Evolutionary conservation across 2,797 vertebrate genomes (phyloP).

Genomic region (Natrix natrix): DNA sequence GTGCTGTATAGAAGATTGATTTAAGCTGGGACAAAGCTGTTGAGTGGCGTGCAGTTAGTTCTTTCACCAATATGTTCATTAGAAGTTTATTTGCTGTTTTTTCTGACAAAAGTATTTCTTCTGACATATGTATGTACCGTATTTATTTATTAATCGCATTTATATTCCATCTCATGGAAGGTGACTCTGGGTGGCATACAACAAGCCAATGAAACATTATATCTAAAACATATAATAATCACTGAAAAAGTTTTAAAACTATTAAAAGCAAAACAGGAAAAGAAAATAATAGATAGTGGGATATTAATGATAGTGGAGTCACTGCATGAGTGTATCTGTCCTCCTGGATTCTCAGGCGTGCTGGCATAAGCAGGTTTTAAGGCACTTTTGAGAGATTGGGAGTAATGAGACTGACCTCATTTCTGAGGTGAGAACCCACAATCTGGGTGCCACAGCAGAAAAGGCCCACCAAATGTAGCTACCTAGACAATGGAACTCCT

Average conservation of each 20-base stretch:
- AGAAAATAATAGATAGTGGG: neutral
- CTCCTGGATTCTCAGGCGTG: neutral
- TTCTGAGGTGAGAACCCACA: neutral
- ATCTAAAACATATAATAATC: neutral
- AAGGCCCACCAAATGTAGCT: neutral
- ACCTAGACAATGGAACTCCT: neutral
- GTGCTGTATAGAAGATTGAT: neutral
- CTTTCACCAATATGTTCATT: neutral
- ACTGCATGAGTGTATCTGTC: neutral
- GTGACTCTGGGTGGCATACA: neutral
- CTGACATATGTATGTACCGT: neutral
- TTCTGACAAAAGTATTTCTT: neutral
- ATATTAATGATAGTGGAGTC: neutral
- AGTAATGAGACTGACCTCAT: neutral
- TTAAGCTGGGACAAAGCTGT: neutral
- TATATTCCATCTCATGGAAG: neutral
- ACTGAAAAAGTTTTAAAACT: neutral
- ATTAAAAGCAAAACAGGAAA: neutral
- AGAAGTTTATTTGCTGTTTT: neutral
- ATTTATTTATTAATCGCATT: neutral
- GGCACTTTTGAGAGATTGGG: neutral
- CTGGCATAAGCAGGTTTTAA: neutral
- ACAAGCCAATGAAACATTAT: neutral
- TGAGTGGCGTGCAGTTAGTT: neutral
- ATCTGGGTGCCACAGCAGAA: neutral